A percentile compares a stretch with the other conserved stretches of the same genome.
Evolutionary conservation across 92 coral and sea anemone genomes (phyloP).

Genomic region (Porites lobata): DNA sequence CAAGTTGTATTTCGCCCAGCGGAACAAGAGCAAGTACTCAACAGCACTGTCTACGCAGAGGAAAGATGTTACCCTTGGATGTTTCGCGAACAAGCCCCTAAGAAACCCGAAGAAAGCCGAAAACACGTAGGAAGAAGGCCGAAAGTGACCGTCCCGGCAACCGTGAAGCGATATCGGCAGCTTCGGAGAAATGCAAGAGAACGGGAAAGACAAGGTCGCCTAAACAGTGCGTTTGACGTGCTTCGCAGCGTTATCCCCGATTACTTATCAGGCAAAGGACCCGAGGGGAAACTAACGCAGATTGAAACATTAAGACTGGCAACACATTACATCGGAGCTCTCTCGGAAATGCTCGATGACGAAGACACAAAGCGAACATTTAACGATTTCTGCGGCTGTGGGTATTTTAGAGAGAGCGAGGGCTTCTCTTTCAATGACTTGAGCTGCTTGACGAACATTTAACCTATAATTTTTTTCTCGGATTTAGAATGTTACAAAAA

Average conservation of each 20-base stretch:
- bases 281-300: constrained; percentile 96
- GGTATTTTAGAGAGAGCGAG: constrained; percentile 53
- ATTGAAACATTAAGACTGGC: constrained; percentile 95
- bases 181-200: constrained; percentile 98
- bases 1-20: constrained; percentile 49
- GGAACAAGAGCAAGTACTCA: constrained; percentile 26
- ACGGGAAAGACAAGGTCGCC: constrained; percentile 96
- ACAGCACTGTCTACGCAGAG: constrained; percentile 15
- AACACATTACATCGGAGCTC: constrained; percentile 94
- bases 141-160: constrained; percentile 84
- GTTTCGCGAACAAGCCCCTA: constrained; percentile 49
- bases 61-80: constrained; percentile 66
- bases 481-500: neutral
- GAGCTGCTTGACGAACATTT: constrained; percentile 40
- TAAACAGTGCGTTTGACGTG: constrained; percentile 97
- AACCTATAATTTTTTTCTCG: neutral
- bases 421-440: constrained; percentile 32
- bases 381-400: constrained; percentile 82
- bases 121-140: constrained; percentile 73
- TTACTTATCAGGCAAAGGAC: constrained; percentile 97
- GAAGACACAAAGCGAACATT: constrained; percentile 54
- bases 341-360: constrained; percentile 94
- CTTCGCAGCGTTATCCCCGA: constrained; percentile 97
- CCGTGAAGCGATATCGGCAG: constrained; percentile 91
- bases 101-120: constrained; percentile 59